Base-by-base conservation (phyloP, 2,113 vertebrate species). In the Microtus oregoni region DNA sequence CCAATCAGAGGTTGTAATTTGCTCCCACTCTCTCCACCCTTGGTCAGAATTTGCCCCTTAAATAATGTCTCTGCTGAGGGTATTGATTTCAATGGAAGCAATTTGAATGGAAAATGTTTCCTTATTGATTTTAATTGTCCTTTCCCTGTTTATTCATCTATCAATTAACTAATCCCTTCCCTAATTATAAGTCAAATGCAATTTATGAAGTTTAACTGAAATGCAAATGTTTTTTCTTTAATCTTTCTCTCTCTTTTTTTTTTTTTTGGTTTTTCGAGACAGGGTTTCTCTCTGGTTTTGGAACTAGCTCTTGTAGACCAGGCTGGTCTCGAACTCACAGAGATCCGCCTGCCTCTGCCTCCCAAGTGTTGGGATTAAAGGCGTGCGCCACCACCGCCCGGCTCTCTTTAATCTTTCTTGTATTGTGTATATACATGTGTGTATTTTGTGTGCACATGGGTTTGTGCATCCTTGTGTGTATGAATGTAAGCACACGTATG, bases 81-180 rank as follows among this genome's bases (percentile, higher is more conserved):
- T 52, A 73, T 8, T 73, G 44, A 72, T 72, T 72, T 70, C 35
- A 70, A 17, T n/a, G 15, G 67, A 68, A 13, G 44, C 70, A 67
- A 55, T 55, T 73, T 55, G 8, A 76, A 76, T 30, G 86, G 38
- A 78, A 28, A 38, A 28, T 1, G 2, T 85, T 32, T 87, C 15
- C 78, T 81, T 68, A 86, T 55, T 68, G 70, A 88, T 44, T 88
- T 86, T 61, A 93, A 32, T 77, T 68, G 92, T 47, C n/a, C 55
- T 75, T 72, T 77, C 44, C 61, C 12, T 92, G 6, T 30, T 75
- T 58, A 67, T n/a, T 47, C 7, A 89, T 90, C 73, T 14, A 65
- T 79, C 30, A 44, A 15, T 79, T 30, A 19, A 19, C 22, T 50
- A 15, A 50, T 50, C 72, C 11, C 20, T 91, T 44, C n/a, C 52